These are phyloP conservation scores for Dysmachus trigonus DNA, from an alignment of 2,888 invertebrate species.

Conservation along the genomic window DNA sequence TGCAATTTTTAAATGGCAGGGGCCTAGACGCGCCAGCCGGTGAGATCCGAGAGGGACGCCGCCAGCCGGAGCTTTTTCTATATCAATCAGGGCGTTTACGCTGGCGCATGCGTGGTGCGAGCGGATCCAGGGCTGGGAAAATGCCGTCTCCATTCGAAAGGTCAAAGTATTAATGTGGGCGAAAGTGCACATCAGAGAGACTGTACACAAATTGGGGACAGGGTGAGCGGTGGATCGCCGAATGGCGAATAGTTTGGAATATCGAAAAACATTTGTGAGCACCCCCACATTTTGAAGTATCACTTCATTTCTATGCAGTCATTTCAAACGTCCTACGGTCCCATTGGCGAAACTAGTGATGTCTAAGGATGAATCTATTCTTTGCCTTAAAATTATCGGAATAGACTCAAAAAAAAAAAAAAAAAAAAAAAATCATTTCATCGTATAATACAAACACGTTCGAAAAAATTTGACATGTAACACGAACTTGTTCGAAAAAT, in stretches of 20 bases:
- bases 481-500: too few species aligned
- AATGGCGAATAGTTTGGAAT: background rate
- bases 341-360: too few species aligned
- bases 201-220: background rate
- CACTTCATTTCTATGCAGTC: background rate
- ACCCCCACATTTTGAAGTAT: background rate
- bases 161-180: slow-evolving; percentile 40
- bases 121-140: background rate
- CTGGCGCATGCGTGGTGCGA: slow-evolving; percentile 1
- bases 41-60: background rate
- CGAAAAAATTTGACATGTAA: too few species aligned
- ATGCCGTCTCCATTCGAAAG: background rate
- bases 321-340: background rate
- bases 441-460: too few species aligned
- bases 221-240: background rate
- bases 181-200: slow-evolving; percentile 27
- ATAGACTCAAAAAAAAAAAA: too few species aligned
- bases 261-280: background rate
- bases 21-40: background rate
- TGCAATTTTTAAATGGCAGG: slow-evolving; percentile 20
- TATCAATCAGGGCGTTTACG: slow-evolving; percentile 37
- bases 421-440: too few species aligned
- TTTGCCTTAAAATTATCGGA: too few species aligned
- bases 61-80: slow-evolving; percentile 23
- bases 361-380: too few species aligned